These are phyloP conservation scores for Macrotis lagotis DNA, from an alignment of 2,113 vertebrate genomes.

Conservation along the genomic window DNA sequence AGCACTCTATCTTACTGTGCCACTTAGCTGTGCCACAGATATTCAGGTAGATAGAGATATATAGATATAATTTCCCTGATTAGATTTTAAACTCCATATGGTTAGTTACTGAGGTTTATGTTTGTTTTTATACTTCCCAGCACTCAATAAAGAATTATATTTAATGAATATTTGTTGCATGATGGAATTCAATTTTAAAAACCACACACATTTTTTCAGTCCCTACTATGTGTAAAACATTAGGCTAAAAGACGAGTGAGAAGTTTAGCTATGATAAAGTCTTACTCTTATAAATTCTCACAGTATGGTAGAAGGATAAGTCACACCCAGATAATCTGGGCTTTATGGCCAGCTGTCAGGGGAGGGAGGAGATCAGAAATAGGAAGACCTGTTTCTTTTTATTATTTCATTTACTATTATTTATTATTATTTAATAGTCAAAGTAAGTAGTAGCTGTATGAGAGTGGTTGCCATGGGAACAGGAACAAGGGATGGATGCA, in stretches of 20 bases:
- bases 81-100: background rate
- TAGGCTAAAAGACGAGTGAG: background rate
- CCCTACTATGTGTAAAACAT: background rate
- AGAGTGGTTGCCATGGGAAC: background rate
- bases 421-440: background rate
- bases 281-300: background rate
- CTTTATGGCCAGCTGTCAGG: background rate
- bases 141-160: background rate
- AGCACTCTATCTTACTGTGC: too few relatives aligned
- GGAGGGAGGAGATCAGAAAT: background rate
- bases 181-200: background rate
- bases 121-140: background rate
- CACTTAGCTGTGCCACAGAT: background rate
- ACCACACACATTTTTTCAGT: background rate
- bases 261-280: background rate
- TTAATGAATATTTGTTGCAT: background rate
- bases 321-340: background rate
- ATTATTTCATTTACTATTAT: background rate
- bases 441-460: background rate
- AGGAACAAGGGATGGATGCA: background rate
- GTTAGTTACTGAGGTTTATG: background rate
- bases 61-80: background rate
- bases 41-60: background rate
- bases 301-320: background rate
- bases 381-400: background rate